Base-by-base conservation (phyloP, 2,113 vertebrate genomes). In the Neofelis nebulosa region DNA sequence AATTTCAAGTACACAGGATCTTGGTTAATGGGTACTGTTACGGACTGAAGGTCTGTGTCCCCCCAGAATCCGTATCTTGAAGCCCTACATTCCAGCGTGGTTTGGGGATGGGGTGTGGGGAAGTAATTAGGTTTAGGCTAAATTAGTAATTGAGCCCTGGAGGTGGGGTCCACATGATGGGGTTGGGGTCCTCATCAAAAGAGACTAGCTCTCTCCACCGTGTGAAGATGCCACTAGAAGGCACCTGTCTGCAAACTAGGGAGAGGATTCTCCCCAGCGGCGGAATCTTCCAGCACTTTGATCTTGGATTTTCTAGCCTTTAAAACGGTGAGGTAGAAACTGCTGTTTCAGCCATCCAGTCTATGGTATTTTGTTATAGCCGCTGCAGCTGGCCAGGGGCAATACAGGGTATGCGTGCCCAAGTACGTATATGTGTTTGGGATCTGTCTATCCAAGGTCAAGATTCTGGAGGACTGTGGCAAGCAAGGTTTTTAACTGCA, bases 21-120 rank as follows among this genome's bases (percentile, higher is more conserved):
- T 89, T 88, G 11, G 41, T 50, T 74, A 38, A 48, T 33, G 78
- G 18, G 2, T 29, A 41, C 66, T 57, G 31, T 48, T 76, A 31
- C 7, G 48, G 69, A 66, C 31, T 68, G 45, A 73, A 81, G 31
- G n/a, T 71, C 52, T 87, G 5, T 19, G 36, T 69, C 18, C 19
- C 12, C 45, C 8, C 27, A 15, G 45, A 66, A 82, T 52, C 66
- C 12, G 18, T 48, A 31, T 41, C 29, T 66, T n/a, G 29, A 81
- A 66, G 23, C 23, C 6, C 5, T 81, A 31, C 74, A 15, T 13
- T 0, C 5, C 55, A 82, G 0, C 33, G 4, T 31, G 55, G 45
- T 52, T 89, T 57, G 36, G 29, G 76, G 8, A 6, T 3, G 23
- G 6, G 31, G 81, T 31, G 55, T 55, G 6, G 55, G 29, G 29